phyloP scores from a whole-genome alignment of 1,140 invertebrate species.

The Gerris buenoi region DNA sequence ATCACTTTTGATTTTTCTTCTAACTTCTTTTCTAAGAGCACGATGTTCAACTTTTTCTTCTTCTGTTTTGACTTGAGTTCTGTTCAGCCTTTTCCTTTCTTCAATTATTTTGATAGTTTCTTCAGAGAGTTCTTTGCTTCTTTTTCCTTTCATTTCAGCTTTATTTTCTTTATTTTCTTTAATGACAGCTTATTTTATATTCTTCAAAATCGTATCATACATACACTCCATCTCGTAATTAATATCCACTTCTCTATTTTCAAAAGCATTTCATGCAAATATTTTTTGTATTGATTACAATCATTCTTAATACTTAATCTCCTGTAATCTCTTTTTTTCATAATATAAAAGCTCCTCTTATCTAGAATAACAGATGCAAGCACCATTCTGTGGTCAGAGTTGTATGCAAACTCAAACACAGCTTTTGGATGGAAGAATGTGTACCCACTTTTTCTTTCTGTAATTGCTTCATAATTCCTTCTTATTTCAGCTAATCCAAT shows the following conservation, averaged over 20 bases:
- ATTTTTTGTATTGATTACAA: background rate
- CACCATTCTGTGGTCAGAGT: slow-evolving; percentile 1
- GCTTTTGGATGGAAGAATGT: no score
- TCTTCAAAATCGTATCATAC: background rate
- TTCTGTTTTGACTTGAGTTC: background rate
- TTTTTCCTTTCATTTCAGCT: background rate
- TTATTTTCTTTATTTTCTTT: background rate
- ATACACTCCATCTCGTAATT: background rate
- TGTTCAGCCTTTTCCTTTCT: background rate
- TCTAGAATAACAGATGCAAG: background rate
- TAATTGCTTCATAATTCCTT: no score
- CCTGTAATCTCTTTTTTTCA: background rate
- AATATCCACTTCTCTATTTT: background rate
- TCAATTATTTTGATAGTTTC: background rate
- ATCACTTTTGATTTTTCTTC: background rate
- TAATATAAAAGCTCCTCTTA: background rate
- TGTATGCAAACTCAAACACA: background rate
- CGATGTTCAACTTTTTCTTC: background rate
- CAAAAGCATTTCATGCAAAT: background rate
- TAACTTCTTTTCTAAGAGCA: background rate
- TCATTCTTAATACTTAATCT: background rate
- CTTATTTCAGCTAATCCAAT: no score
- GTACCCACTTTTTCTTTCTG: no score
- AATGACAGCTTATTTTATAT: background rate
- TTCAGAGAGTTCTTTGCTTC: background rate